Conservation (phyloP, 2,888 invertebrate genomes). For the Eurois occulta region DNA sequence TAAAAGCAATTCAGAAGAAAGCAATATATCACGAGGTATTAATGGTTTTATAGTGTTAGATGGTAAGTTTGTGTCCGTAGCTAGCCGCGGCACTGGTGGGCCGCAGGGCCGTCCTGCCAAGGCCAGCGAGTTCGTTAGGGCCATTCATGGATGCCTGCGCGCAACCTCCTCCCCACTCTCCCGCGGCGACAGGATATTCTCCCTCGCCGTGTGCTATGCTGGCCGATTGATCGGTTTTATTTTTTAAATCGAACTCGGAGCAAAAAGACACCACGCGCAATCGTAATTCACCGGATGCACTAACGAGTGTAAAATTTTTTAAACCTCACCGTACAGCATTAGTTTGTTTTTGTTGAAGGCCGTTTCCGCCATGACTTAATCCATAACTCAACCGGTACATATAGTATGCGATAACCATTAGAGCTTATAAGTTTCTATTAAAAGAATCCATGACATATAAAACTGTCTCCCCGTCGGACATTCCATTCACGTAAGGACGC, state of each 20-base stretch:
- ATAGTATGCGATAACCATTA: slow-evolving; percentile 68
- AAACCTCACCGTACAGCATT: slow-evolving; percentile 79
- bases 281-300: slow-evolving; percentile 89
- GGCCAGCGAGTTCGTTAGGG: slow-evolving; percentile 89
- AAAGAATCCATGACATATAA: slow-evolving; percentile 64
- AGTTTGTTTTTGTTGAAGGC: slow-evolving; percentile 83
- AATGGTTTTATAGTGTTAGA: slow-evolving; percentile 52
- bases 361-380: slow-evolving; percentile 83
- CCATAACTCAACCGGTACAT: slow-evolving; percentile 72
- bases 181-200: slow-evolving; percentile 86
- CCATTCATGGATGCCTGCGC: slow-evolving; percentile 89
- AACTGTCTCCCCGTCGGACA: slow-evolving; percentile 60
- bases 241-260: slow-evolving; percentile 80
- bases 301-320: slow-evolving; percentile 89
- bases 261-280: slow-evolving; percentile 84
- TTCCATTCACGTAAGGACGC: slow-evolving; percentile 61
- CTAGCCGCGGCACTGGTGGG: slow-evolving; percentile 69
- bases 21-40: slow-evolving; percentile 41
- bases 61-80: slow-evolving; percentile 56
- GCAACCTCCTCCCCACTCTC: slow-evolving; percentile 77
- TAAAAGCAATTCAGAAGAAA: slow-evolving; percentile 34
- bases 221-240: slow-evolving; percentile 85
- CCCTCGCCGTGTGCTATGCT: slow-evolving; percentile 84
- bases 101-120: slow-evolving; percentile 83
- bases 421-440: slow-evolving; percentile 71